Evolutionary conservation across 2,888 invertebrate genomes (phyloP).

Genomic region (Zootermopsis nevadensis): DNA sequence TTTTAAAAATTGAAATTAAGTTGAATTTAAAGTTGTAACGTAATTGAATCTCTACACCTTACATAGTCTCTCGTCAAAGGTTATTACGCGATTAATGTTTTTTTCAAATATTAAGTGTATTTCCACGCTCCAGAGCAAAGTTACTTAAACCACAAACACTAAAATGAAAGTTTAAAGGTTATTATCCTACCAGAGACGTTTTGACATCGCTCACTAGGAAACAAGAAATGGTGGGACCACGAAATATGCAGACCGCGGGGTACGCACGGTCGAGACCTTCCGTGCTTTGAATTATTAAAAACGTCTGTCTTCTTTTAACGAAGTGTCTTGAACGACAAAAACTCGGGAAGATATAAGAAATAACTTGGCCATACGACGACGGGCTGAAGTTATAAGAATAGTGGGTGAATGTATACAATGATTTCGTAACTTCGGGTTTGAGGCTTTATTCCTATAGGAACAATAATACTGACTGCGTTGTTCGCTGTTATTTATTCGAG

Average conservation of each 20-base stretch:
- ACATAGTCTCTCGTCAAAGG: too few species aligned
- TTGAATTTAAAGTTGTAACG: too few species aligned
- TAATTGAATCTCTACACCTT: background rate
- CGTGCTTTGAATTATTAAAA: conserved; percentile 3
- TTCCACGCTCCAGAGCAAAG: background rate
- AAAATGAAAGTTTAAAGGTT: background rate
- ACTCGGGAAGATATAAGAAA: background rate
- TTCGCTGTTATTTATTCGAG: too few species aligned
- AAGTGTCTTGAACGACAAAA: background rate
- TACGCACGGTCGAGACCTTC: background rate
- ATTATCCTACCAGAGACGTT: background rate
- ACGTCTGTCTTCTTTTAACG: background rate
- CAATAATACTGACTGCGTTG: background rate
- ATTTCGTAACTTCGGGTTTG: background rate
- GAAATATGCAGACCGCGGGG: background rate
- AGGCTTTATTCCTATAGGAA: background rate
- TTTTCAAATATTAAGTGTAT: background rate
- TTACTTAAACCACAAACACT: background rate
- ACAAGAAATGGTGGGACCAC: background rate
- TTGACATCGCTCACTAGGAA: background rate
- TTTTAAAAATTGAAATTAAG: background rate
- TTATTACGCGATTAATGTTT: background rate
- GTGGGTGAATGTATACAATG: conserved; percentile 15
- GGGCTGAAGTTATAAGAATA: conserved; percentile 16
- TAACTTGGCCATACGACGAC: background rate